A percentile compares a stretch with the other conserved stretches of the same genome.
Evolutionary conservation across 2,888 invertebrate species (phyloP).

Genomic region (Alsophila aescularia): DNA sequence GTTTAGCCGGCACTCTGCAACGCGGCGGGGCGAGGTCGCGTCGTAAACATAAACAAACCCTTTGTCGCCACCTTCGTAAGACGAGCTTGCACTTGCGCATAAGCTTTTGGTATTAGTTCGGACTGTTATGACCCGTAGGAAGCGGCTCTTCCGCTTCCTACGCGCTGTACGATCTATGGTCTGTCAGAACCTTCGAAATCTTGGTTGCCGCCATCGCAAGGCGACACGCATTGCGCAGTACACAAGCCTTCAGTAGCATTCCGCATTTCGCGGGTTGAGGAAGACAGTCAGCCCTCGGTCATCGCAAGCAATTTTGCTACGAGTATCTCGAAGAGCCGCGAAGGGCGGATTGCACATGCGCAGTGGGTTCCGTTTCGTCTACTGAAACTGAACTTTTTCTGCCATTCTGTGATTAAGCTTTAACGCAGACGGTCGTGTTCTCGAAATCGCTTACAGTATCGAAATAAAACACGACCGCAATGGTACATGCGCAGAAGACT

Average conservation of each 20-base stretch:
- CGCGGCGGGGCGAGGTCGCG: constrained; percentile 12
- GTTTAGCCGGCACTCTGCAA: constrained; percentile 10
- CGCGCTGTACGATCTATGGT: no score
- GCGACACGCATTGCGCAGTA: constrained; percentile 14
- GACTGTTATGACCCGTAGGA: no score
- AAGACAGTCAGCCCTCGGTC: constrained; percentile 1
- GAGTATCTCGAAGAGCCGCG: constrained; percentile 11
- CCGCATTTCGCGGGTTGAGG: constrained; percentile 4
- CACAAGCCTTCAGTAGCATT: constrained; percentile 12
- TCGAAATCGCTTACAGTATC: background rate
- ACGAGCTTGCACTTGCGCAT: constrained; percentile 16
- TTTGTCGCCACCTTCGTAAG: no score
- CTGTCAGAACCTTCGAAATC: constrained; percentile 13
- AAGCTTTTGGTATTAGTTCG: background rate
- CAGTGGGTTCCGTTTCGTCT: background rate
- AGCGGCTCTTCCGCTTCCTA: background rate
- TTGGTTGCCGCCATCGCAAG: constrained; percentile 14
- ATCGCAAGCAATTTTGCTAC: background rate
- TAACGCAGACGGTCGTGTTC: background rate
- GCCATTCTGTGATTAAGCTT: constrained; percentile 5
- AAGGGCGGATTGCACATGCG: constrained; percentile 9
- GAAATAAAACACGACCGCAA: constrained; percentile 2
- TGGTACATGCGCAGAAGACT: constrained; percentile 13
- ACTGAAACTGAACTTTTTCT: constrained; percentile 5
- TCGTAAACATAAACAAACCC: constrained; percentile 24